These are phyloP conservation scores for Bicyclus anynana DNA, from an alignment of 1,140 invertebrate genomes.

Conservation along the genomic window DNA sequence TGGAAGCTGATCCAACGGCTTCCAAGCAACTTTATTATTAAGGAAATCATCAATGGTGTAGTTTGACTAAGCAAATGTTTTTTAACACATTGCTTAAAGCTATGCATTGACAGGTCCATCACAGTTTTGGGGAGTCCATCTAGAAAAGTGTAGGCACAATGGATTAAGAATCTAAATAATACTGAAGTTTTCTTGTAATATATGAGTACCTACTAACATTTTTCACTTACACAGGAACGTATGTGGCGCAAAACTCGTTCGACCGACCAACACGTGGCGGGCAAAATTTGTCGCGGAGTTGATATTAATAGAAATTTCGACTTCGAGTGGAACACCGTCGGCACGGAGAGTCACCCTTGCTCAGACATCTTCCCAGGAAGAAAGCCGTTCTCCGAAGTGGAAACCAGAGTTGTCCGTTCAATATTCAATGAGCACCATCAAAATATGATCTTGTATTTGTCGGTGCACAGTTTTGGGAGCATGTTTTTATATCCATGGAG, in stretches of 20 bases:
- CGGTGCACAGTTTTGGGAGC: conserved; percentile 63
- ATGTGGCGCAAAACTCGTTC: conserved; percentile 30
- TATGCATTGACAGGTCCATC: too few species aligned
- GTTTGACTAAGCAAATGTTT: too few species aligned
- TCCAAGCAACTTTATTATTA: too few species aligned
- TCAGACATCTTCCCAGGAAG: conserved; percentile 81
- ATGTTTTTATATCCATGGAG: conserved; percentile 79
- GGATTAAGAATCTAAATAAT: too few species aligned
- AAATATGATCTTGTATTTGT: conserved; percentile 45
- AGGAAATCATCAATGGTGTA: too few species aligned
- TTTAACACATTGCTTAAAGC: too few species aligned
- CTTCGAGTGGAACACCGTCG: conserved; percentile 78
- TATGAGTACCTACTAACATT: too few species aligned
- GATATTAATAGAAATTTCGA: conserved; percentile 82
- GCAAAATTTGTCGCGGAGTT: conserved; percentile 70
- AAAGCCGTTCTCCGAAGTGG: conserved; percentile 84
- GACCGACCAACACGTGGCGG: conserved; percentile 2
- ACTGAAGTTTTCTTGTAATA: too few species aligned
- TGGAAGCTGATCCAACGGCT: too few species aligned
- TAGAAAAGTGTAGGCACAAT: too few species aligned
- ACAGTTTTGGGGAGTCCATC: too few species aligned
- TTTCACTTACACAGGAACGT: conserved; percentile 13
- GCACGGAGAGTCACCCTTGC: conserved; percentile 83
- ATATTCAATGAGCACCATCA: conserved; percentile 48
- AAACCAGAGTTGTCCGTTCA: conserved; percentile 72